Base-by-base conservation (phyloP, 2,797 vertebrate genomes). In the Notolabrus celidotus region DNA sequence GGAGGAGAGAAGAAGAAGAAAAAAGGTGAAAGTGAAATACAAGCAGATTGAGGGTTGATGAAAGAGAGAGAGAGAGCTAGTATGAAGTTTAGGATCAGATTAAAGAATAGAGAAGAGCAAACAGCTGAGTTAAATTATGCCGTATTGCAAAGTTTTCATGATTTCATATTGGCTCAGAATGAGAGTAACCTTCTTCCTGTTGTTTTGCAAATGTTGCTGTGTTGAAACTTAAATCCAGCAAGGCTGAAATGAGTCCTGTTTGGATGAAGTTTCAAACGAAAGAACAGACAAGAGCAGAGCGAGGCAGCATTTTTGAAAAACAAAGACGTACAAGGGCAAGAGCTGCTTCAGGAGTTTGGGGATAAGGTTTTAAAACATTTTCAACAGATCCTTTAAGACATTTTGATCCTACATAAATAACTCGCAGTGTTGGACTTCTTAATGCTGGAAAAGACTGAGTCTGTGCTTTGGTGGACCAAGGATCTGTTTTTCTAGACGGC, bases 21-120 rank as follows among this genome's bases (percentile, higher is more conserved):
- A 33, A 57, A 52, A 74, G 69, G 69, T 76, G 49, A 76, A 47
- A 67, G 42, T 57, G 33, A 55, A 64, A 22, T 19, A 9, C 19
- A 62, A 42, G 52, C 63, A 71, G 51, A 65, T 46, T 56, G 27
- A 63, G 51, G 8, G 42, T 1, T 34, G n/a, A 54, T 58, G 25
- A 69, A 39, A 57, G 25, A 3, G 20, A 56, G 22, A 12, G 51
- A 34, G n/a, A 53, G 50, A 67, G n/a, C 25, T 17, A 11, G 50
- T 19, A 57, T 1, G 0, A 57, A 29, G 17, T 62, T 22, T 17
- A 31, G 58, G 17, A 47, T 3, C 64, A 64, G 3, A n/a, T 3
- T 14, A 5, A 47, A 10, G 4, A 33, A 31, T 4, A 56, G 4
- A 47, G 41, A 10, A 52, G 46, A 0, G 34, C 20, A 11, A 56